Evolutionary conservation across 2,888 invertebrate species (phyloP).

Genomic region (Ametastegia equiseti): DNA sequence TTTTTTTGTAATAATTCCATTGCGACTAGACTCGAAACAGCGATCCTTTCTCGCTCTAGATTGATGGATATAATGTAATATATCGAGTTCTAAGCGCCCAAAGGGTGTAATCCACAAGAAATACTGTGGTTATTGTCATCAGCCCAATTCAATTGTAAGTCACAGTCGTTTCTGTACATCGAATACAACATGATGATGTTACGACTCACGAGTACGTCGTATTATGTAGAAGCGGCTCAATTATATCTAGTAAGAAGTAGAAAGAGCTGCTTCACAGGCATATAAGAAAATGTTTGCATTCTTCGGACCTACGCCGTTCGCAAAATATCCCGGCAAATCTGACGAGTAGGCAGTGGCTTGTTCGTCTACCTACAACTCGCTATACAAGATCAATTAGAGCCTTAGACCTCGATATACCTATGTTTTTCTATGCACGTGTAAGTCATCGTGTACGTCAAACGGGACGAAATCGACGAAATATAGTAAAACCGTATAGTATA

Average conservation of each 20-base stretch:
- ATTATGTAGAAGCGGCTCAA: too few species aligned
- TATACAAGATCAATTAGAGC: neutral
- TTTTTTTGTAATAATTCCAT: neutral
- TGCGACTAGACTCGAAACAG: neutral
- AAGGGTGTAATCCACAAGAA: neutral
- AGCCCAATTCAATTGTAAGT: neutral
- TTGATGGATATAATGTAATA: constrained; percentile 1
- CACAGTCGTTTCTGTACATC: neutral
- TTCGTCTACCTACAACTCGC: too few species aligned
- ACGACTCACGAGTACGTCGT: too few species aligned
- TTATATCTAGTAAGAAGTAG: too few species aligned
- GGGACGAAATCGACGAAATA: neutral
- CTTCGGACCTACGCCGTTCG: too few species aligned
- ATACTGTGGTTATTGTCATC: neutral
- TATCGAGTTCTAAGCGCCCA: constrained; percentile 10
- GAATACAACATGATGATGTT: neutral
- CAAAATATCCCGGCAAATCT: too few species aligned
- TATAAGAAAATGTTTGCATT: too few species aligned
- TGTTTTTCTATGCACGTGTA: neutral
- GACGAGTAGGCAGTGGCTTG: too few species aligned
- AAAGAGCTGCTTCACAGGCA: too few species aligned
- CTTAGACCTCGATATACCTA: constrained; percentile 1
- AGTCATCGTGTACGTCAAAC: neutral
- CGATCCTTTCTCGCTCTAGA: neutral
- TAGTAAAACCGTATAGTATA: too few species aligned